Percentiles rank a stretch among this genome's conserved stretches.
Evolutionary conservation across 1,140 invertebrate genomes (phyloP).

Genomic region (Campoletis sonorensis): DNA sequence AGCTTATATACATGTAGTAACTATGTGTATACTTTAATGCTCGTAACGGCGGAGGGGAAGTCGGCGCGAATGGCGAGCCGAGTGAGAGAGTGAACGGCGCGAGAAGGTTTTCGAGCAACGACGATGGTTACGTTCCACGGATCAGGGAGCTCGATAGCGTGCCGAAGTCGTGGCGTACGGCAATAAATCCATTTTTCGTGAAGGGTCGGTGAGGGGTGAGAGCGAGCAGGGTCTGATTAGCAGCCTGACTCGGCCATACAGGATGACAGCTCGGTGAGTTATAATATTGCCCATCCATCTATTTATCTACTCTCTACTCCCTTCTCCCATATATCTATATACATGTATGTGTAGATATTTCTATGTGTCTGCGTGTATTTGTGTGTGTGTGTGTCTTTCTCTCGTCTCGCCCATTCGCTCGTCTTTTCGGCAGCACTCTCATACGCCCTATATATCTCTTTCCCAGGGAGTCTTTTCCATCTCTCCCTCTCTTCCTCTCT

Average conservation of each 20-base stretch:
- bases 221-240: slow-evolving; percentile 74
- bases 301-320: slow-evolving; percentile 74
- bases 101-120: slow-evolving; percentile 55
- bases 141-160: slow-evolving; percentile 77
- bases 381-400: slow-evolving; percentile 44
- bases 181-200: slow-evolving; percentile 78
- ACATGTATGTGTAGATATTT: neutral
- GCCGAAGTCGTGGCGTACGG: slow-evolving; percentile 76
- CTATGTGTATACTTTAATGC: slow-evolving; percentile 16
- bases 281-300: slow-evolving; percentile 77
- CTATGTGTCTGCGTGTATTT: neutral
- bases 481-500: slow-evolving; percentile 35
- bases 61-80: slow-evolving; percentile 45
- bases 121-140: slow-evolving; percentile 74
- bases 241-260: slow-evolving; percentile 75
- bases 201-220: slow-evolving; percentile 66
- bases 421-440: slow-evolving; percentile 51
- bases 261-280: slow-evolving; percentile 76
- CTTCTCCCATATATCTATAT: slow-evolving; percentile 50
- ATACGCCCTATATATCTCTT: slow-evolving; percentile 28
- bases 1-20: slow-evolving; percentile 5
- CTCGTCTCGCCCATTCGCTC: slow-evolving; percentile 54
- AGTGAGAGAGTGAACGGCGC: slow-evolving; percentile 46
- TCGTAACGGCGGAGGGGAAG: slow-evolving; percentile 41
- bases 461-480: slow-evolving; percentile 1